Percentiles rank a stretch among this genome's conserved stretches.
Evolutionary conservation across 2,888 invertebrate genomes (phyloP).

Genomic region (Brachynemurus nebulosus): DNA sequence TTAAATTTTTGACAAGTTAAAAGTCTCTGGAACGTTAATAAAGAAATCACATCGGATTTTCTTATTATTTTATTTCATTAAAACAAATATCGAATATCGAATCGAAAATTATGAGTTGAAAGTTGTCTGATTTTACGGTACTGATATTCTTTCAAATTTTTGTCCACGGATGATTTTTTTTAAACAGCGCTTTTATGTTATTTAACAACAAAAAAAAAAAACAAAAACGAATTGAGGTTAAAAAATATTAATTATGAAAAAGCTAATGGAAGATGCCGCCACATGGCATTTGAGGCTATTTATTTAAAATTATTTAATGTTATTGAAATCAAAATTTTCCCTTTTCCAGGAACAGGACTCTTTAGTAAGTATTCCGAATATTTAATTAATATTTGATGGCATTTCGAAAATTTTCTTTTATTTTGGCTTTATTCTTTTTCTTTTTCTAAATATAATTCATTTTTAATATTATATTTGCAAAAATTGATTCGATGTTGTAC

Average conservation of each 20-base stretch:
- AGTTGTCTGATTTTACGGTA: too few relatives aligned
- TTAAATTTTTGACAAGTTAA: too few relatives aligned
- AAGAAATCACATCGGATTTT: too few relatives aligned
- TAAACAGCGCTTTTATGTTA: too few relatives aligned
- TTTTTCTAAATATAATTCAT: background rate
- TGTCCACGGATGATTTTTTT: too few relatives aligned
- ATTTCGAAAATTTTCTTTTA: background rate
- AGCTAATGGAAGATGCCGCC: background rate
- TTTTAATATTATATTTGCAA: too few relatives aligned
- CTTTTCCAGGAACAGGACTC: conserved; percentile 49
- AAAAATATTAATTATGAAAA: conserved; percentile 1
- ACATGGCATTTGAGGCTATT: background rate
- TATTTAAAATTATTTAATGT: background rate
- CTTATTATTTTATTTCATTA: too few relatives aligned
- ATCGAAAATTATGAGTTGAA: too few relatives aligned
- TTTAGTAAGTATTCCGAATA: conserved; percentile 41
- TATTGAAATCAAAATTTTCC: conserved; percentile 19
- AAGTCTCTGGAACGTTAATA: too few relatives aligned
- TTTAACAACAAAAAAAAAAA: conserved; percentile 1
- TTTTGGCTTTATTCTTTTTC: background rate
- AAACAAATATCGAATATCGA: too few relatives aligned
- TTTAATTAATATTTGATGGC: background rate
- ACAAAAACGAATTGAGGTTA: background rate
- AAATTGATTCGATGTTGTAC: conserved; percentile 3
- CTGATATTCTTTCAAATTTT: too few relatives aligned